Percentiles rank a stretch among this genome's conserved stretches.
These are phyloP conservation scores for Aporrectodea caliginosa DNA, from an alignment of 1,140 invertebrate genomes.

Conservation along the genomic window DNA sequence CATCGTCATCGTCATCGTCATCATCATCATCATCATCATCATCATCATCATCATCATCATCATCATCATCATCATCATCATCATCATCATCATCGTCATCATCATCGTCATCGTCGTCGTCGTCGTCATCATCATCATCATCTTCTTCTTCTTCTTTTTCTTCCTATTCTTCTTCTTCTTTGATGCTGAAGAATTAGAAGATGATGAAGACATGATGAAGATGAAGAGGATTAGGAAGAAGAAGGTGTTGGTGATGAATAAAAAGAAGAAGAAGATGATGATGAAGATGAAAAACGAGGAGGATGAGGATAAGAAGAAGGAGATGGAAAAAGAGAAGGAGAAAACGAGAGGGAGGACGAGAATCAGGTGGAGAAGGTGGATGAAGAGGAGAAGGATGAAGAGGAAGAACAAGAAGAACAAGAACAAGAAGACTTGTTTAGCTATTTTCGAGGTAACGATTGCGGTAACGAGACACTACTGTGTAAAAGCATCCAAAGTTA, in stretches of 20 bases:
- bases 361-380: too few relatives aligned
- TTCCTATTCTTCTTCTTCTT: too few relatives aligned
- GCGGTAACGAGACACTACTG: too few relatives aligned
- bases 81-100: conserved; percentile 26
- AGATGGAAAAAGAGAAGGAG: too few relatives aligned
- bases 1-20: conserved; percentile 9
- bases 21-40: conserved; percentile 9
- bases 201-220: neutral
- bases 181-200: neutral
- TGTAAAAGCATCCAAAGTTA: too few relatives aligned
- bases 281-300: neutral
- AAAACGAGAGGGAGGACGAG: too few relatives aligned
- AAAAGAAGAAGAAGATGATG: neutral
- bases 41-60: conserved; percentile 19
- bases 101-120: neutral
- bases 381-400: too few relatives aligned
- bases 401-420: too few relatives aligned
- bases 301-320: too few relatives aligned
- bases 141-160: too few relatives aligned
- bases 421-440: too few relatives aligned
- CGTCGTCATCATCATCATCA: conserved; percentile 10
- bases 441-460: too few relatives aligned
- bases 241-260: neutral
- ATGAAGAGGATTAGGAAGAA: neutral
- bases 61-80: conserved; percentile 22